phyloP scores from a whole-genome alignment of 1,140 invertebrate species.

The Drosophila biarmipes region DNA sequence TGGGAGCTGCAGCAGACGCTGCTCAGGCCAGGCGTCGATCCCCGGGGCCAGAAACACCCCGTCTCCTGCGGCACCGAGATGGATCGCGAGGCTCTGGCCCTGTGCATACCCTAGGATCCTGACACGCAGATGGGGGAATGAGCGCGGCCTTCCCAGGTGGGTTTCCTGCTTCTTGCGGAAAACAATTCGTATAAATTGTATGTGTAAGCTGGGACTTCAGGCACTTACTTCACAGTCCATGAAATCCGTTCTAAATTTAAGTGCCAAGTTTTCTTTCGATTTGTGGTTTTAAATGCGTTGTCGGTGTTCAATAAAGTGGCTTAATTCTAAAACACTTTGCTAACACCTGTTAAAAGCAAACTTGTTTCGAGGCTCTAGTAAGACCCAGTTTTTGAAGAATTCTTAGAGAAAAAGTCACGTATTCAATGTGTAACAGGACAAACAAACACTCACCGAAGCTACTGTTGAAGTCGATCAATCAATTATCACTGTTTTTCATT shows the following conservation, averaged over 20 bases:
- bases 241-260: slow-evolving; percentile 1
- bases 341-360: not conserved
- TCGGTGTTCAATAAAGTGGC: not conserved
- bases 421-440: too few relatives aligned
- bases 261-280: not conserved
- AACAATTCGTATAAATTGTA: not conserved
- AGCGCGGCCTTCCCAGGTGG: not conserved
- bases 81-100: slow-evolving; percentile 45
- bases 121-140: not conserved
- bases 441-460: not conserved
- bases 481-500: not conserved
- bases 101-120: slow-evolving; percentile 40
- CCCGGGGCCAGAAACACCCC: slow-evolving; percentile 55
- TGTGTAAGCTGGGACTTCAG: not conserved
- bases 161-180: not conserved
- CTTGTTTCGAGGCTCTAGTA: not conserved
- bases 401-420: not conserved
- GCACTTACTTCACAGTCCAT: not conserved
- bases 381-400: not conserved
- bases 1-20: slow-evolving; percentile 68
- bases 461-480: not conserved
- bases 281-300: not conserved
- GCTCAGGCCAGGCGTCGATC: slow-evolving; percentile 63
- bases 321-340: not conserved
- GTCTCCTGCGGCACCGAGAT: slow-evolving; percentile 59